Evolutionary conservation across 2,797 vertebrate species (phyloP).

Genomic region (Antennarius maculatus): DNA sequence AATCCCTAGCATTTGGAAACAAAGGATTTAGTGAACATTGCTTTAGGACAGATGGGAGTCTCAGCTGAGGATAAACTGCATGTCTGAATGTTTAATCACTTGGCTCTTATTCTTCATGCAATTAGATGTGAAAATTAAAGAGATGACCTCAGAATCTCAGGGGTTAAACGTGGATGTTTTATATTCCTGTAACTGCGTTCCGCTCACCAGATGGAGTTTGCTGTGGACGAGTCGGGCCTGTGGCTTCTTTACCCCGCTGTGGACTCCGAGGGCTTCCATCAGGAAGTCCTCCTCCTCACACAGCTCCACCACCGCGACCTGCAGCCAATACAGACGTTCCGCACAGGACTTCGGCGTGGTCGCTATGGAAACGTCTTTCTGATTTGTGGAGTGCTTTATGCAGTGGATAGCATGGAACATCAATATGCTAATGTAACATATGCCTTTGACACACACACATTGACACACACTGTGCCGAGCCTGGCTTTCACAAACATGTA

Average conservation of each 20-base stretch:
- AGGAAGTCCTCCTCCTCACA: slow-evolving; percentile 91
- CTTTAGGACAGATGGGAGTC: too few species aligned
- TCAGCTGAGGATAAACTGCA: too few species aligned
- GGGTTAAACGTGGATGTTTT: too few species aligned
- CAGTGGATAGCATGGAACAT: slow-evolving; percentile 88
- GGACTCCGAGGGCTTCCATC: slow-evolving; percentile 90
- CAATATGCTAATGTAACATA: slow-evolving; percentile 91
- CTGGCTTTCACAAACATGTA: slow-evolving; percentile 90
- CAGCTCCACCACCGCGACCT: slow-evolving; percentile 88
- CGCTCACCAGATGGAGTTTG: slow-evolving; percentile 87
- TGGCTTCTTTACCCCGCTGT: slow-evolving; percentile 94
- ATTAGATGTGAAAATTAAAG: too few species aligned
- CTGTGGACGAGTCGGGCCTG: slow-evolving; percentile 91
- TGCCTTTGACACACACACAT: slow-evolving; percentile 94
- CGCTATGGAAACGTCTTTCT: slow-evolving; percentile 92
- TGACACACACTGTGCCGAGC: slow-evolving; percentile 91
- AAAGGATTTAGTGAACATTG: too few species aligned
- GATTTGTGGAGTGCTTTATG: slow-evolving; percentile 93
- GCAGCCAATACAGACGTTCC: slow-evolving; percentile 89
- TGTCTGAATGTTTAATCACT: too few species aligned
- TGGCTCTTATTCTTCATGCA: too few species aligned
- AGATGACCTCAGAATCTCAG: too few species aligned
- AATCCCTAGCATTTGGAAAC: too few species aligned
- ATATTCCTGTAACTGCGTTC: background rate
- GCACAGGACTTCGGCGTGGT: slow-evolving; percentile 89